Conservation (phyloP, 2,797 vertebrate species). For the Chloroceryle inda region DNA sequence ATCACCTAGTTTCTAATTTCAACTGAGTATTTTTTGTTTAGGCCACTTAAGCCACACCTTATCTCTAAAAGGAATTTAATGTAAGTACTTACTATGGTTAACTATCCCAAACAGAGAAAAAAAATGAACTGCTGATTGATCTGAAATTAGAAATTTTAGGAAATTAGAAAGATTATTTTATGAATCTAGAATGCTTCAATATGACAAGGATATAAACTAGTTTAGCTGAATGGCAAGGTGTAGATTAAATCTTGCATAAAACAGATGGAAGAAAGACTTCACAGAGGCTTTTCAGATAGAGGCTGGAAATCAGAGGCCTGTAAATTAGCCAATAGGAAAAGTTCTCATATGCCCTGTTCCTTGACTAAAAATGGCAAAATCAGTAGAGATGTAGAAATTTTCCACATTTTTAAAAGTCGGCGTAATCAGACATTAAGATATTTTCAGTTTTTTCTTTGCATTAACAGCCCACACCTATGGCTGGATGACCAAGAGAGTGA, state of each 20-base stretch:
- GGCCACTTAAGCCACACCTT: background rate
- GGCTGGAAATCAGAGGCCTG: background rate
- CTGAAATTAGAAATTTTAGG: background rate
- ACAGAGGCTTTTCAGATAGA: background rate
- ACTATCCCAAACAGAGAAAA: background rate
- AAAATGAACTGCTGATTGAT: background rate
- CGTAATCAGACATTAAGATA: background rate
- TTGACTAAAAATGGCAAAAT: background rate
- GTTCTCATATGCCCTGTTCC: background rate
- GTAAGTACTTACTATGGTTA: background rate
- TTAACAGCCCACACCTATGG: background rate
- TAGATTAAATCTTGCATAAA: background rate
- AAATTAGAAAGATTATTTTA: background rate
- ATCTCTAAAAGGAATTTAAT: background rate
- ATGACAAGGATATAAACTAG: background rate
- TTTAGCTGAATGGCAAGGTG: background rate
- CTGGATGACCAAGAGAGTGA: background rate
- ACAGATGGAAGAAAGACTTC: background rate
- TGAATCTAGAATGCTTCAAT: background rate
- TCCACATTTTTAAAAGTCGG: fast-evolving
- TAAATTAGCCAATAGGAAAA: background rate
- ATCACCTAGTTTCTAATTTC: background rate
- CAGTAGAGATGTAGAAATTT: background rate
- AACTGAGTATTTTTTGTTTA: background rate
- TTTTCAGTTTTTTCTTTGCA: background rate